A percentile compares a stretch with the other conserved stretches of the same genome.
phyloP scores from a whole-genome alignment of 2,113 vertebrate genomes.

The Tetrax tetrax region DNA sequence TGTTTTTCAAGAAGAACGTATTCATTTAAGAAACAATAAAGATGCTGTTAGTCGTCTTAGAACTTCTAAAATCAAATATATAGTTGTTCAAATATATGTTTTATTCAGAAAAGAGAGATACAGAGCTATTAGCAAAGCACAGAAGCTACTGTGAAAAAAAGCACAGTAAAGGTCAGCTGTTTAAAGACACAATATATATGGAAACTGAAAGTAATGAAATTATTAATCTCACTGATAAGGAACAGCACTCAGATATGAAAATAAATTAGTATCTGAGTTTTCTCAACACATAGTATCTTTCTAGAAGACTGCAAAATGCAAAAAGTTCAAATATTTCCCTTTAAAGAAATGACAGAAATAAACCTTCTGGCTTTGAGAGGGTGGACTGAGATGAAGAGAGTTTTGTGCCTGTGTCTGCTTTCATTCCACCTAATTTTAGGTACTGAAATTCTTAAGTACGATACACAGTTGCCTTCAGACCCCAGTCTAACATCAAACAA shows the following conservation, averaged over 20 bases:
- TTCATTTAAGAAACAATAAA: not conserved
- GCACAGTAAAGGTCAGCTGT: not conserved
- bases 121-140: not conserved
- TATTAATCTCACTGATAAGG: not conserved
- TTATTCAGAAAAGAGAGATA: not conserved
- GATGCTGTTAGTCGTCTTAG: not conserved
- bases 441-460: not conserved
- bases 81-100: not conserved
- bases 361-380: not conserved
- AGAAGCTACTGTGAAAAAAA: not conserved
- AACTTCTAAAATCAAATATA: not conserved
- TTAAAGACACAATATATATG: not conserved
- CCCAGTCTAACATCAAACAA: not conserved
- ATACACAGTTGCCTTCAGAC: not conserved
- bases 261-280: not conserved
- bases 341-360: not conserved
- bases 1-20: not conserved
- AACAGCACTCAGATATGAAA: not conserved
- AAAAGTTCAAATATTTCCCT: not conserved
- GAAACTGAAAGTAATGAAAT: not conserved
- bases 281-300: not conserved
- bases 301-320: not conserved
- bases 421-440: not conserved
- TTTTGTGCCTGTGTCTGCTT: not conserved
- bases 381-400: not conserved